Conservation (phyloP, 2,113 vertebrate genomes). For the Pristiophorus japonicus region DNA sequence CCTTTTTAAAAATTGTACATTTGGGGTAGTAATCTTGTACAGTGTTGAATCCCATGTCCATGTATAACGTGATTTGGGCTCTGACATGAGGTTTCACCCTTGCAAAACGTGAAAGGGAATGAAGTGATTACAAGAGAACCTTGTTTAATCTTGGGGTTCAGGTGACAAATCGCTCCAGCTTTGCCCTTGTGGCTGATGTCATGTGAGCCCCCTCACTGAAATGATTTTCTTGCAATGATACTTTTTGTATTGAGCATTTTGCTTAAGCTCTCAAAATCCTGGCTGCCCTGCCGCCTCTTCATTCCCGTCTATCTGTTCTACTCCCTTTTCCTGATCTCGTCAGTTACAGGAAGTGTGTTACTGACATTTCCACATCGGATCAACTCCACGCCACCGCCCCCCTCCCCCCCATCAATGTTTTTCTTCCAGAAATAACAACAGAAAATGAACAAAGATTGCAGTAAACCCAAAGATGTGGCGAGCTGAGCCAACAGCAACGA, state of each 20-base stretch:
- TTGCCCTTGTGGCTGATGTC: too few relatives aligned
- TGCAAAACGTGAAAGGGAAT: too few relatives aligned
- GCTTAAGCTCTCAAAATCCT: not conserved
- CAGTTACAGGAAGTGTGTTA: not conserved
- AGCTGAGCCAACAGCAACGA: not conserved
- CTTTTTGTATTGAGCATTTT: not conserved
- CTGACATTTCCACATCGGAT: not conserved
- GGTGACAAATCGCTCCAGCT: too few relatives aligned
- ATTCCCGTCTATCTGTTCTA: not conserved
- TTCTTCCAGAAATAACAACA: not conserved
- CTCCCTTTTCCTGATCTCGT: conserved; percentile 12
- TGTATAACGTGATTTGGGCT: too few relatives aligned
- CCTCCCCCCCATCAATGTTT: not conserved
- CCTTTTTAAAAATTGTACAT: not conserved
- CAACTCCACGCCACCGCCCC: not conserved
- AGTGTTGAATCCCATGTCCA: too few relatives aligned
- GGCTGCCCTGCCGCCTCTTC: not conserved
- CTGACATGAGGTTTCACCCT: too few relatives aligned
- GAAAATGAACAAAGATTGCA: not conserved
- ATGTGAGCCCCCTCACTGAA: too few relatives aligned
- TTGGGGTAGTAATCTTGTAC: not conserved
- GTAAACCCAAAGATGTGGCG: not conserved
- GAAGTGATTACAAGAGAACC: too few relatives aligned
- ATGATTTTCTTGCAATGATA: too few relatives aligned
- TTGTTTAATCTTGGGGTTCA: too few relatives aligned